Evolutionary conservation across 1,140 invertebrate genomes (phyloP).

Genomic region (Maniola jurtina): DNA sequence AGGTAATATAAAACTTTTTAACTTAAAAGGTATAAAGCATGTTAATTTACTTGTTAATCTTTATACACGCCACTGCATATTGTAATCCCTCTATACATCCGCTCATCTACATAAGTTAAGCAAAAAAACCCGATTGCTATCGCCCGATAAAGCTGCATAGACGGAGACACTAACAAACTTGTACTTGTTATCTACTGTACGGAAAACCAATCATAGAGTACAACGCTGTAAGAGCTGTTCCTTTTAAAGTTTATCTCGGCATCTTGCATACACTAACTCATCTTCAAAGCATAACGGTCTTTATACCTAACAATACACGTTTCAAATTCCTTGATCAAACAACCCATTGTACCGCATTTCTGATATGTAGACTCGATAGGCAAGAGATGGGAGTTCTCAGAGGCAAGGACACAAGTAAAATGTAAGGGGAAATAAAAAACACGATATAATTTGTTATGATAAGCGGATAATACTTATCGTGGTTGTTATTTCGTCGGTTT

Average conservation of each 20-base stretch:
- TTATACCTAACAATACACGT: slow-evolving; percentile 11
- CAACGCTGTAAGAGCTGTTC: slow-evolving; percentile 36
- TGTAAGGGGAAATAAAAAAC: slow-evolving; percentile 28
- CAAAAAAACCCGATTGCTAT: slow-evolving; percentile 63
- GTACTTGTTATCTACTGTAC: slow-evolving; percentile 45
- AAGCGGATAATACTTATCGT: slow-evolving; percentile 34
- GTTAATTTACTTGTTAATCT: no score
- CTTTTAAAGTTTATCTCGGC: slow-evolving; percentile 39
- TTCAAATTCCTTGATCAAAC: slow-evolving; percentile 22
- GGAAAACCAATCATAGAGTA: slow-evolving; percentile 50
- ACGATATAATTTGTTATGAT: slow-evolving; percentile 38
- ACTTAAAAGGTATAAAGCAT: no score
- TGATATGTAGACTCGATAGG: slow-evolving; percentile 34
- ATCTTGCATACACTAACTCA: slow-evolving; percentile 30
- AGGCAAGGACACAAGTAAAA: slow-evolving; percentile 30
- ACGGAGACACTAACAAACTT: slow-evolving; percentile 41
- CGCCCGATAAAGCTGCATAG: slow-evolving; percentile 59
- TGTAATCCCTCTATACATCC: slow-evolving; percentile 25
- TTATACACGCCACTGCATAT: not conserved
- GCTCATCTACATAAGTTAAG: slow-evolving; percentile 61
- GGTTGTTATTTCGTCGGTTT: slow-evolving; percentile 32
- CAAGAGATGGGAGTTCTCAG: slow-evolving; percentile 29
- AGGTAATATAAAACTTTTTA: no score
- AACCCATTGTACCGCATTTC: slow-evolving; percentile 22
- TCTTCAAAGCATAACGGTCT: slow-evolving; percentile 16